Base-by-base conservation (phyloP, 2,113 vertebrate species). In the Cricetomys ansorgei region DNA sequence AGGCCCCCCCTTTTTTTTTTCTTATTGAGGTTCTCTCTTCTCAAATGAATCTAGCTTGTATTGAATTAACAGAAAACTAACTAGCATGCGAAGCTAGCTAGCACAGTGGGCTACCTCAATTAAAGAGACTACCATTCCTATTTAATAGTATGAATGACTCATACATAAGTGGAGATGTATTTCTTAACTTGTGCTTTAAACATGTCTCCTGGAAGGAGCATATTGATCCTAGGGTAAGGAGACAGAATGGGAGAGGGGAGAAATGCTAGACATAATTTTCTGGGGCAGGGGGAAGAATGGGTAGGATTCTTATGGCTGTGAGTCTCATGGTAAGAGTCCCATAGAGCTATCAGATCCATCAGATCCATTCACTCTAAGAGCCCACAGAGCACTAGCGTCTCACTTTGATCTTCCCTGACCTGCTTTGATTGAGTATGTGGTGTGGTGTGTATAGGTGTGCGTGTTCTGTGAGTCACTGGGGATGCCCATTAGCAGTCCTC, bases 401-500 rank as follows among this genome's bases (percentile, higher is more conserved):
- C 53, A 12, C 76, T 95, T 96, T 97, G 88, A 77, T 94, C 81
- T 88, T 69, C 7, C 72, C 7, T 89, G 77, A 45, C 34, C n/a
- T 83, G 27, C 80, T 97, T 90, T 81, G 84, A 92, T 34, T 77
- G 76, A 48, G 25, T 50, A 5, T 95, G 31, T 45, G 57, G 34
- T 75, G 16, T 69, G 88, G 23, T 53, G 7, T 93, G 67, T 55
- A 23, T 75, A 25, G 67, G 59, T 59, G 40, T 93, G 62, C 93
- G 55, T 94, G 59, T 87, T 25, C 64, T 86, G 3, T 96, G 77
- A 95, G 87, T 95, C 80, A 95, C 67, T 48, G 34, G 69, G 4
- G 43, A 73, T 50, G 76, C 55, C 83, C 55, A 87, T 70, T 57
- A 92, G 55, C 67, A 89, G 27, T 55, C 40, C 4, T 55, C 45